Conservation (phyloP, 2,113 vertebrate genomes). For the Lontra canadensis region DNA sequence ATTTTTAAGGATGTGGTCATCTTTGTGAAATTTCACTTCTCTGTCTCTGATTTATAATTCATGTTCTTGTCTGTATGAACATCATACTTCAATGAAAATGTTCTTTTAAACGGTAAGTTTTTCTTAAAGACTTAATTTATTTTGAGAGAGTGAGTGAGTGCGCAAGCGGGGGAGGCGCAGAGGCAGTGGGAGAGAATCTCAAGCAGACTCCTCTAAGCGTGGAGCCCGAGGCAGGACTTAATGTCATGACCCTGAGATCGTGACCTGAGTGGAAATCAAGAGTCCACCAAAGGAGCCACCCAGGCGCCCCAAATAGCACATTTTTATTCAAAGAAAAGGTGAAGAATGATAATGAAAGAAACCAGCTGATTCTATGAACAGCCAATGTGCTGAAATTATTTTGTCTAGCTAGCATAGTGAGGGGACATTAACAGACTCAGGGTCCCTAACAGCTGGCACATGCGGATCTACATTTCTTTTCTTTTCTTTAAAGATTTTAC, state of each 20-base stretch:
- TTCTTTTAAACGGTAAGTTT: not conserved
- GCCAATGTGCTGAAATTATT: not conserved
- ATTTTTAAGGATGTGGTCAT: not conserved
- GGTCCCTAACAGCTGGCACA: not conserved
- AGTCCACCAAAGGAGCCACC: not conserved
- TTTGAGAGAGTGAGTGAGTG: no score
- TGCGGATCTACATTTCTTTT: not conserved
- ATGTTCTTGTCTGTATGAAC: not conserved
- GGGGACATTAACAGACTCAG: not conserved
- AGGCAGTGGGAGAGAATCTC: not conserved
- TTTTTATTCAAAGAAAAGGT: not conserved
- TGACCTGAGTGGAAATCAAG: no score
- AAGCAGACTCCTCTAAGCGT: not conserved
- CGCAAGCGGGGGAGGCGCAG: no score
- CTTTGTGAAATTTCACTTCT: not conserved
- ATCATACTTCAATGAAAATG: not conserved
- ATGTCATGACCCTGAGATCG: not conserved
- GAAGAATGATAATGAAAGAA: not conserved
- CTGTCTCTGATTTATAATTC: not conserved
- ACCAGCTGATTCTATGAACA: not conserved
- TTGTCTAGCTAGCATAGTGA: not conserved
- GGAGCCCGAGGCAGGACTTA: not conserved
- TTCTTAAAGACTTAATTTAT: not conserved
- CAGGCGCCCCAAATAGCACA: not conserved
- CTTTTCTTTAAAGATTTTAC: no score